Conservation (phyloP, 2,113 vertebrate species). For the Labrus mixtus region DNA sequence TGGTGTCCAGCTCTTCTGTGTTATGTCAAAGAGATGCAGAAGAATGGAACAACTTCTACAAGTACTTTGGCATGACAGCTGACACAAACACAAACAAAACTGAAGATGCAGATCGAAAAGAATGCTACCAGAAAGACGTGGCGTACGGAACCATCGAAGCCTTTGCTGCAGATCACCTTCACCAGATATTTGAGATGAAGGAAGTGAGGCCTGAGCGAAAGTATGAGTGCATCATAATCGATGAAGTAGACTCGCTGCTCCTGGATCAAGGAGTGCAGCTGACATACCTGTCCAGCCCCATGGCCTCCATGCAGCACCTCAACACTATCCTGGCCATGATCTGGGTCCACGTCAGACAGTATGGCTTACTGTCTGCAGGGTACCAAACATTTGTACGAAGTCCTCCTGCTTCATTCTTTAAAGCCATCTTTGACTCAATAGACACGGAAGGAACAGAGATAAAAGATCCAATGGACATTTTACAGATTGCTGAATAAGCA, state of each 20-base stretch:
- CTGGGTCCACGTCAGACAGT: neutral
- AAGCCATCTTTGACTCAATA: constrained; percentile 32
- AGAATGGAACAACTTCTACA: neutral
- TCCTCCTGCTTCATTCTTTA: constrained; percentile 1
- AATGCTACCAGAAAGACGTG: constrained; percentile 46
- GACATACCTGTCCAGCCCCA: constrained; percentile 33
- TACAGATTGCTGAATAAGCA: constrained; percentile 1
- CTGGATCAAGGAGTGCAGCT: constrained; percentile 49
- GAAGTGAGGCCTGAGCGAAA: constrained; percentile 41
- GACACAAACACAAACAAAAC: constrained; percentile 45
- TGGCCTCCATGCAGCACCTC: neutral
- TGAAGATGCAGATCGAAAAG: neutral
- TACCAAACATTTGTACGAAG: neutral
- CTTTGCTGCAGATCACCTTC: constrained; percentile 12
- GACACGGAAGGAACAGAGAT: constrained; percentile 24
- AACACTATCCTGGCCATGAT: neutral
- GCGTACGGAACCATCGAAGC: constrained; percentile 46
- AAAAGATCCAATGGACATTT: constrained; percentile 15
- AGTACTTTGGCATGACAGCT: constrained; percentile 18
- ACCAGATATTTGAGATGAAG: constrained; percentile 47
- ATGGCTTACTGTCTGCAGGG: neutral
- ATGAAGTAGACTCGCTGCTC: constrained; percentile 53
- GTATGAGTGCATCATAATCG: constrained; percentile 45
- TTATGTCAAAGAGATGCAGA: constrained; percentile 50
- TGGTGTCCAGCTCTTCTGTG: constrained; percentile 28